A percentile compares a stretch with the other conserved stretches of the same genome.
Evolutionary conservation across 2,888 invertebrate genomes (phyloP).

Genomic region (Selenia dentaria): DNA sequence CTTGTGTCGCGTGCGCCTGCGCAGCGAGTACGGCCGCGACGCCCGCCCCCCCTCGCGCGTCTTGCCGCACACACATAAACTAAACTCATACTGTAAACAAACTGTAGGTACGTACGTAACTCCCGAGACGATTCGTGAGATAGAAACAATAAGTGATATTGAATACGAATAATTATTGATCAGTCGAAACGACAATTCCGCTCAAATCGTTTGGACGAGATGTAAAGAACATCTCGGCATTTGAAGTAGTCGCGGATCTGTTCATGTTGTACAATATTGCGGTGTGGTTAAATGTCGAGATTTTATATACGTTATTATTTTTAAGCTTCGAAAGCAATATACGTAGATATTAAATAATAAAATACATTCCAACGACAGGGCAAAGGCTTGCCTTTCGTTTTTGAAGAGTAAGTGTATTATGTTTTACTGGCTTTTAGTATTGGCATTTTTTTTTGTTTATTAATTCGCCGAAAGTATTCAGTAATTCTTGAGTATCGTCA

Average conservation of each 20-base stretch:
- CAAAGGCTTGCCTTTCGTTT: conserved; percentile 19
- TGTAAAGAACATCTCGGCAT: background rate
- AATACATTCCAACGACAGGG: conserved; percentile 11
- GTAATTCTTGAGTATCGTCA: too few relatives aligned
- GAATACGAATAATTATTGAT: background rate
- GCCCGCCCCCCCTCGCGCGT: conserved; percentile 49
- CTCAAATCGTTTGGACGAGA: background rate
- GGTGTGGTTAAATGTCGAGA: background rate
- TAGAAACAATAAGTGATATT: too few relatives aligned
- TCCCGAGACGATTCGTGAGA: too few relatives aligned
- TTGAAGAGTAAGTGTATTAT: too few relatives aligned
- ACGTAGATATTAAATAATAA: conserved; percentile 7
- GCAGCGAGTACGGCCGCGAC: conserved; percentile 55
- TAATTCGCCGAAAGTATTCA: too few relatives aligned
- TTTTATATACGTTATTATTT: background rate
- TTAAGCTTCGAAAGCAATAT: conserved; percentile 14
- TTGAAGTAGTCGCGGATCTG: too few relatives aligned
- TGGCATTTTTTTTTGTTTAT: too few relatives aligned
- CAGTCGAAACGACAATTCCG: background rate
- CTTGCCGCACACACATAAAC: conserved; percentile 49
- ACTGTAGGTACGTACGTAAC: too few relatives aligned
- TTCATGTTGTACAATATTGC: too few relatives aligned
- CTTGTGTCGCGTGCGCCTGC: conserved; percentile 86
- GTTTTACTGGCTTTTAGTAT: too few relatives aligned
- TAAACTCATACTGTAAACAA: background rate